Evolutionary conservation across 2,113 vertebrate species (phyloP).

Genomic region (Propithecus coquereli): DNA sequence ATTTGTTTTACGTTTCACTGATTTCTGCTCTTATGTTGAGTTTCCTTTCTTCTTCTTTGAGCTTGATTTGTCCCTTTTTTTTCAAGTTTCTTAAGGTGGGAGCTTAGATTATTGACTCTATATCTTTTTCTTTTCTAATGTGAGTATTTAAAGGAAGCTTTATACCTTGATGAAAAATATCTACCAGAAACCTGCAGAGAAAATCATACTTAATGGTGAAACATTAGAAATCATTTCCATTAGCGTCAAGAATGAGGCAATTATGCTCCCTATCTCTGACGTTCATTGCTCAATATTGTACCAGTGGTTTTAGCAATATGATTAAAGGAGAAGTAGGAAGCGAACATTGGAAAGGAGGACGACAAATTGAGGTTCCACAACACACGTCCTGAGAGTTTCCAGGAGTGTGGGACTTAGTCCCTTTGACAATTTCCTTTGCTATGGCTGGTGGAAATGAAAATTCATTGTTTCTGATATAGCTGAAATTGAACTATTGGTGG

Average conservation of each 20-base stretch:
- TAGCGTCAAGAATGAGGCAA: neutral
- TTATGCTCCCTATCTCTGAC: neutral
- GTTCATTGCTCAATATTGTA: neutral
- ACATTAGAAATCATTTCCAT: neutral
- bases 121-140: conserved; percentile 8
- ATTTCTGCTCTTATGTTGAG: conserved; percentile 10
- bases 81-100: neutral
- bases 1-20: neutral
- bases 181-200: conserved; percentile 37
- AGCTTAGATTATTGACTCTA: neutral
- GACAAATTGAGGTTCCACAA: neutral
- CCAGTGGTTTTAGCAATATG: neutral
- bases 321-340: neutral
- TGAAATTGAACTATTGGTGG: neutral
- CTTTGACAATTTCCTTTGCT: neutral
- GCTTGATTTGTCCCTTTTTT: neutral
- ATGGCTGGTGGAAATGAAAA: neutral
- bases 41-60: neutral
- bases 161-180: neutral
- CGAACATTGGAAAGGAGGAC: neutral
- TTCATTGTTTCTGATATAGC: neutral
- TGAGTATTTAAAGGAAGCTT: conserved; percentile 24
- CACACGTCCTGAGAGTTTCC: neutral
- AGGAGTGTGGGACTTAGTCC: neutral
- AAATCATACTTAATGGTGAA: conserved; percentile 20